These are phyloP conservation scores for Oreotrochilus melanogaster DNA, from an alignment of 2,113 vertebrate species.

Conservation along the genomic window DNA sequence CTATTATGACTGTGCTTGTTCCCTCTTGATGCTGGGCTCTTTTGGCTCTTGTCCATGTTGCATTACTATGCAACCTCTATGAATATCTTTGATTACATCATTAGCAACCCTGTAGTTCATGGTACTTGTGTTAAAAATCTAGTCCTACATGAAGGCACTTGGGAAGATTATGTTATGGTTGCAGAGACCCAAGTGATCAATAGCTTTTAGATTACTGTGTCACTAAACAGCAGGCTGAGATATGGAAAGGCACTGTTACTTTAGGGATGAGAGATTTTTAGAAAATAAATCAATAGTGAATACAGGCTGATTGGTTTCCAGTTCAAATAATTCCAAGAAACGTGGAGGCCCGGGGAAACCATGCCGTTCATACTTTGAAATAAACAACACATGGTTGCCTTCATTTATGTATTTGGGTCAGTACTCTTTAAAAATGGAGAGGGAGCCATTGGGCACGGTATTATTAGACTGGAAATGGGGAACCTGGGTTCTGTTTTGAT, in stretches of 20 bases:
- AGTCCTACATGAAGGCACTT: constrained; percentile 10
- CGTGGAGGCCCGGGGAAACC: constrained; percentile 23
- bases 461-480: background rate
- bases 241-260: constrained; percentile 29
- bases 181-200: constrained; percentile 56
- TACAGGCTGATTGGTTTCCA: constrained; percentile 57
- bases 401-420: constrained; percentile 54
- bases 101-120: background rate
- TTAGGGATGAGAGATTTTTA: constrained; percentile 53
- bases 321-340: constrained; percentile 66
- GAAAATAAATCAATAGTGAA: constrained; percentile 62
- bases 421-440: constrained; percentile 1
- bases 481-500: background rate
- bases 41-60: background rate
- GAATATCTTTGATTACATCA: background rate
- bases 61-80: background rate
- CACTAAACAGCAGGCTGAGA: constrained; percentile 42
- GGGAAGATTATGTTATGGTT: constrained; percentile 18
- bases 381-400: constrained; percentile 19
- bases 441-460: background rate
- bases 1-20: background rate
- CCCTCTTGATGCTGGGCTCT: background rate
- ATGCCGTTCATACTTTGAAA: constrained; percentile 26
- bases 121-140: background rate
- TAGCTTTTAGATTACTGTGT: constrained; percentile 68